Percentiles rank a stretch among this genome's conserved stretches.
These are phyloP conservation scores for Ips nitidus DNA, from an alignment of 1,140 invertebrate genomes.

Conservation along the genomic window DNA sequence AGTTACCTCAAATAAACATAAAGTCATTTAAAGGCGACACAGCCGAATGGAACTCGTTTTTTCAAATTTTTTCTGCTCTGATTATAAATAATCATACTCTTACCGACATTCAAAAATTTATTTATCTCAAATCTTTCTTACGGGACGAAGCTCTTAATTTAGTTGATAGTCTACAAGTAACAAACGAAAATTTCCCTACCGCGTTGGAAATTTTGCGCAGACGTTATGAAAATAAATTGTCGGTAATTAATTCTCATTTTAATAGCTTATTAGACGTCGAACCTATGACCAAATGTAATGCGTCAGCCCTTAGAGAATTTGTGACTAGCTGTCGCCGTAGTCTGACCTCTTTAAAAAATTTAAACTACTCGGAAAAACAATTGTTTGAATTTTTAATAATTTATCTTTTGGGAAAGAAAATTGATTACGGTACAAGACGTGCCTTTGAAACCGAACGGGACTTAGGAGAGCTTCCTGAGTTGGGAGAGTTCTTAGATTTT, in stretches of 20 bases:
- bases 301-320: background rate
- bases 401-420: background rate
- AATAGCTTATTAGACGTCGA: background rate
- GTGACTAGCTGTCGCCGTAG: background rate
- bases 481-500: background rate
- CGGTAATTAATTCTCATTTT: conserved; percentile 10
- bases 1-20: conserved; percentile 11
- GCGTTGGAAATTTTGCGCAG: conserved; percentile 6
- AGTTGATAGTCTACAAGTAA: conserved; percentile 4
- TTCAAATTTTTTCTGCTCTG: conserved; percentile 2
- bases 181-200: conserved; percentile 6
- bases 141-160: conserved; percentile 5
- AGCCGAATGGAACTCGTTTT: conserved; percentile 4
- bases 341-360: background rate
- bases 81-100: conserved; percentile 1
- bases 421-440: background rate
- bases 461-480: background rate
- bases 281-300: background rate
- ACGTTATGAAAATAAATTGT: conserved; percentile 15
- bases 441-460: background rate
- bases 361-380: background rate
- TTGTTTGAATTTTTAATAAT: background rate
- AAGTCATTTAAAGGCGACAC: conserved; percentile 7
- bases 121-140: conserved; percentile 11
- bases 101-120: conserved; percentile 5